Conservation (phyloP, 1,140 invertebrate species). For the Leptonema lineaticorne region DNA sequence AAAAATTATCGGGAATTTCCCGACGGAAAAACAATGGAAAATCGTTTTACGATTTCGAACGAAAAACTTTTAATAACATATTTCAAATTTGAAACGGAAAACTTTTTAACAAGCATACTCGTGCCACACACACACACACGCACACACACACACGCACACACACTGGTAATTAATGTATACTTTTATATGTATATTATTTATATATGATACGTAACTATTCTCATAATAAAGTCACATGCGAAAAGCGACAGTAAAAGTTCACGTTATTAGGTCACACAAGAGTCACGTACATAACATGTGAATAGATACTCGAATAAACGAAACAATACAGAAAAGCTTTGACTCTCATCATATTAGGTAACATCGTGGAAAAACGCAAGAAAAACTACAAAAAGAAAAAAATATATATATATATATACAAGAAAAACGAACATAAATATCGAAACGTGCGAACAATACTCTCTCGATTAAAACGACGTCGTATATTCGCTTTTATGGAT, state of each 20-base stretch:
- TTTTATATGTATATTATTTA: no score
- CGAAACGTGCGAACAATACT: neutral
- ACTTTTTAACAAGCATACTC: neutral
- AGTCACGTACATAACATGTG: neutral
- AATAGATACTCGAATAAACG: neutral
- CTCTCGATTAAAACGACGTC: no score
- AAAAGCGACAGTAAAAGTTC: conserved; percentile 23
- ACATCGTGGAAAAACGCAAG: neutral
- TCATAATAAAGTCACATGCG: neutral
- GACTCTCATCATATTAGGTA: neutral
- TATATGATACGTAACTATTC: no score
- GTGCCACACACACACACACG: no score
- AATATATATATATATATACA: no score
- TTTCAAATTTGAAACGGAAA: neutral
- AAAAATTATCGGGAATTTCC: neutral
- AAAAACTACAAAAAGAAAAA: no score
- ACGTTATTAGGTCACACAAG: conserved; percentile 20
- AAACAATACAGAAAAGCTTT: neutral
- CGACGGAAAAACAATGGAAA: neutral
- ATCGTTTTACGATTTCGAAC: neutral
- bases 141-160: no score
- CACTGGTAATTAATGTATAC: no score
- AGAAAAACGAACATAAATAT: neutral
- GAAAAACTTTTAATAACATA: neutral
- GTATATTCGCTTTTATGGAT: no score